These are phyloP conservation scores for Athene noctua DNA, from an alignment of 2,113 vertebrate genomes.

Conservation along the genomic window DNA sequence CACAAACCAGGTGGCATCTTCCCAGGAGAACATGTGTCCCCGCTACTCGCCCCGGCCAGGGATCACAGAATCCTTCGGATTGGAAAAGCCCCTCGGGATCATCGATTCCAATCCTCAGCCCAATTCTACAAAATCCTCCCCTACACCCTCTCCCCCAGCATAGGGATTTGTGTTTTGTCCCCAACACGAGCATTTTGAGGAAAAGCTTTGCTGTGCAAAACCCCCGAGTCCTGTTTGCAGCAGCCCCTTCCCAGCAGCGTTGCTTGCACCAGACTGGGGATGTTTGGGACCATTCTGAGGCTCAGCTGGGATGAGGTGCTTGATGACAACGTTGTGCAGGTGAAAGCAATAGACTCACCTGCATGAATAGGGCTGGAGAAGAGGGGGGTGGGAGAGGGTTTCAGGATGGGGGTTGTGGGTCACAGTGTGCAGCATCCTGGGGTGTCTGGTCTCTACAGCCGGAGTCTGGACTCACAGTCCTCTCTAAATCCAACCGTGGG, in stretches of 20 bases:
- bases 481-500: rapidly evolving
- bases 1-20: rapidly evolving
- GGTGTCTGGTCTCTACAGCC: rapidly evolving
- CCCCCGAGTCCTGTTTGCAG: rapidly evolving
- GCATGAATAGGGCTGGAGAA: background rate
- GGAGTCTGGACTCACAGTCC: rapidly evolving
- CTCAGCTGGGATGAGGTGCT: background rate
- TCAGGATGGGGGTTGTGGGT: rapidly evolving
- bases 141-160: too few relatives aligned
- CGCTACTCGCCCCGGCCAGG: rapidly evolving
- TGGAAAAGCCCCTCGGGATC: too few relatives aligned
- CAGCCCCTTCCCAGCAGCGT: too few relatives aligned
- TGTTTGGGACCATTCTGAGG: rapidly evolving
- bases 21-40: background rate
- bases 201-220: rapidly evolving
- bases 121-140: too few relatives aligned
- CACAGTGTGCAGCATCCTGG: rapidly evolving
- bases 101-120: too few relatives aligned
- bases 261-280: background rate
- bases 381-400: rapidly evolving
- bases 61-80: background rate
- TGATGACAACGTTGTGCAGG: background rate
- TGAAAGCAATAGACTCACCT: background rate
- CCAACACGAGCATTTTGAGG: background rate
- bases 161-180: too few relatives aligned